Percentiles rank a stretch among this genome's conserved stretches.
These are phyloP conservation scores for Luperina nickerlii DNA, from an alignment of 2,888 invertebrate species.

Conservation along the genomic window DNA sequence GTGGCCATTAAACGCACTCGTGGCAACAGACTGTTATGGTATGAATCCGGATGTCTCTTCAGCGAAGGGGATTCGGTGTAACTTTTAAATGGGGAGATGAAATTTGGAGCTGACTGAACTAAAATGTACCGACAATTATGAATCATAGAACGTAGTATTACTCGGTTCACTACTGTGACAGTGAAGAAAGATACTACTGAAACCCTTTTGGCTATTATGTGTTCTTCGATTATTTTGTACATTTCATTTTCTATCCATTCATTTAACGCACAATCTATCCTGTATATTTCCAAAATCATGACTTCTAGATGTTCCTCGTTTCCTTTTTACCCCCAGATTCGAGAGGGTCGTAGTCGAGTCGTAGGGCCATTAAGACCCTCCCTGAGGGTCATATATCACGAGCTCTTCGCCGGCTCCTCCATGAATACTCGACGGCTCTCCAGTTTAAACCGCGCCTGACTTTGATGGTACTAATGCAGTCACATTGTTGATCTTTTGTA, in stretches of 20 bases:
- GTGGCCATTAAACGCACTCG: constrained; percentile 75
- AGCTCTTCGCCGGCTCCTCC: constrained; percentile 70
- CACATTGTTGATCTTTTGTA: constrained; percentile 60
- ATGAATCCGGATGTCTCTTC: constrained; percentile 65
- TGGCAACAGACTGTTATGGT: constrained; percentile 63
- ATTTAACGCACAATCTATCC: constrained; percentile 8
- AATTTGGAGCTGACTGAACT: constrained; percentile 15
- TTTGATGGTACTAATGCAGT: constrained; percentile 69
- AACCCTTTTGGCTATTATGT: background rate
- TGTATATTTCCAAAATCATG: constrained; percentile 28
- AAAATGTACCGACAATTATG: background rate
- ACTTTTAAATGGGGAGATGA: constrained; percentile 57
- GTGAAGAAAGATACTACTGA: background rate
- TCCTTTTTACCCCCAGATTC: constrained; percentile 67
- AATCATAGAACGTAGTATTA: background rate
- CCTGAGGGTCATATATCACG: constrained; percentile 81
- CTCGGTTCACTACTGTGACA: background rate
- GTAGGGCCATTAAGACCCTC: constrained; percentile 81
- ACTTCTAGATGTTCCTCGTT: constrained; percentile 60
- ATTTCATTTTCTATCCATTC: background rate
- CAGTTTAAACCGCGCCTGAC: constrained; percentile 67
- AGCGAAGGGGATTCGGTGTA: constrained; percentile 53
- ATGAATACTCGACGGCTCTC: constrained; percentile 72
- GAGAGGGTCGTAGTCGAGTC: constrained; percentile 76
- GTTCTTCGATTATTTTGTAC: background rate